Evolutionary conservation across 2,888 invertebrate genomes (phyloP).

Genomic region (Epirrhoe alternata): DNA sequence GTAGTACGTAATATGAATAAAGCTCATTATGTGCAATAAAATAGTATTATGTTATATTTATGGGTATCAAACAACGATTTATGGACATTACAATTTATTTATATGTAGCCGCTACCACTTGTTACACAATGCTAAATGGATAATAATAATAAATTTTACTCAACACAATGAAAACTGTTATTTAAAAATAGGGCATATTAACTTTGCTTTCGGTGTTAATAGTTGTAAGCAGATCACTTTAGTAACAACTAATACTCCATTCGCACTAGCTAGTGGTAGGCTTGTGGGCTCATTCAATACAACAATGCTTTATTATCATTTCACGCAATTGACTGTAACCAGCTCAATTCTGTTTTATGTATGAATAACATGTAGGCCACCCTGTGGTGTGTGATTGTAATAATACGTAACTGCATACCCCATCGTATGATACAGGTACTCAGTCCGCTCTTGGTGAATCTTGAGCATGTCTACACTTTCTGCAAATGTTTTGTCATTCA

Average conservation of each 20-base stretch:
- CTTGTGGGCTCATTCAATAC: slow-evolving; percentile 2
- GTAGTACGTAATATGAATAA: slow-evolving; percentile 5
- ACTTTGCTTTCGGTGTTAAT: slow-evolving; percentile 32
- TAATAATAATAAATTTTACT: not conserved
- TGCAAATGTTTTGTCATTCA: not conserved
- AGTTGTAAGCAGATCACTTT: slow-evolving; percentile 12
- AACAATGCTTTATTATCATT: not conserved
- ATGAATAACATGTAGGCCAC: not conserved
- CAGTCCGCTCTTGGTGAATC: not conserved
- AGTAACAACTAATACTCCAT: slow-evolving; percentile 12
- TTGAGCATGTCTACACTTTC: not conserved
- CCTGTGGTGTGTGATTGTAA: not conserved
- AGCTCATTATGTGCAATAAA: slow-evolving; percentile 12
- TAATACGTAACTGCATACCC: not conserved
- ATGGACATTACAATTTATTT: slow-evolving; percentile 1
- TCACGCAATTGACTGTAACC: not conserved
- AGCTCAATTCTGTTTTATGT: not conserved
- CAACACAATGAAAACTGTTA: slow-evolving; percentile 12
- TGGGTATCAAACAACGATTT: slow-evolving; percentile 16
- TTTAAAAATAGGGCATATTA: slow-evolving; percentile 18
- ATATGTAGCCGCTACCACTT: slow-evolving; percentile 1
- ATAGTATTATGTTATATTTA: not conserved
- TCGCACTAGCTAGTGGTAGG: slow-evolving; percentile 5
- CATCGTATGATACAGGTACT: not conserved
- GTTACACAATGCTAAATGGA: not conserved